A percentile compares a stretch with the other conserved stretches of the same genome.
Conservation (phyloP, 2,888 invertebrate species). For the Onthophagus sagittarius region DNA sequence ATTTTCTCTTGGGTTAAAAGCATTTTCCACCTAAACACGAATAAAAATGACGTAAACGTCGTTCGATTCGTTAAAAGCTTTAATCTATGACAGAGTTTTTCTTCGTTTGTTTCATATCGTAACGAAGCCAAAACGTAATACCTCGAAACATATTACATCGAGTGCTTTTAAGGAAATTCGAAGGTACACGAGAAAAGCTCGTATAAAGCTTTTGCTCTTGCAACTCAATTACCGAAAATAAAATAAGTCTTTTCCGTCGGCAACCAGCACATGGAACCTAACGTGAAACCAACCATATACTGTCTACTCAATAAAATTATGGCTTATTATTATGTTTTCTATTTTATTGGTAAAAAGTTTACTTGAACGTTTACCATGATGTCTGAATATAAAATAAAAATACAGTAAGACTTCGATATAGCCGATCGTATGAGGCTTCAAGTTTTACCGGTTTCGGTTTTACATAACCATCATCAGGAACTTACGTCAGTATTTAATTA, state of each 20-base stretch:
- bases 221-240: slow-evolving; percentile 11
- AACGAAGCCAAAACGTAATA: background rate
- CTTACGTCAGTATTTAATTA: too few relatives aligned
- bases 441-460: too few relatives aligned
- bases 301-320: background rate
- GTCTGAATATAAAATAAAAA: too few relatives aligned
- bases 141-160: slow-evolving; percentile 6
- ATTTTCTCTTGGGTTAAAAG: background rate
- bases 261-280: background rate
- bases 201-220: background rate
- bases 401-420: too few relatives aligned
- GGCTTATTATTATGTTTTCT: background rate
- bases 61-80: too few relatives aligned
- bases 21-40: too few relatives aligned
- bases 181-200: slow-evolving; percentile 1
- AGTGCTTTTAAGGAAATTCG: slow-evolving; percentile 13
- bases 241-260: slow-evolving; percentile 1
- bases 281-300: background rate
- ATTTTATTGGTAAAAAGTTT: background rate
- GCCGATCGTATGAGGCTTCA: too few relatives aligned
- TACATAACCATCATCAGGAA: too few relatives aligned
- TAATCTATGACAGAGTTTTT: background rate
- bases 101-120: background rate
- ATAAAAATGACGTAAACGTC: too few relatives aligned
- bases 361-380: too few relatives aligned